Evolutionary conservation across 2,797 vertebrate species (phyloP).

Genomic region (Phrynocephalus forsythii): DNA sequence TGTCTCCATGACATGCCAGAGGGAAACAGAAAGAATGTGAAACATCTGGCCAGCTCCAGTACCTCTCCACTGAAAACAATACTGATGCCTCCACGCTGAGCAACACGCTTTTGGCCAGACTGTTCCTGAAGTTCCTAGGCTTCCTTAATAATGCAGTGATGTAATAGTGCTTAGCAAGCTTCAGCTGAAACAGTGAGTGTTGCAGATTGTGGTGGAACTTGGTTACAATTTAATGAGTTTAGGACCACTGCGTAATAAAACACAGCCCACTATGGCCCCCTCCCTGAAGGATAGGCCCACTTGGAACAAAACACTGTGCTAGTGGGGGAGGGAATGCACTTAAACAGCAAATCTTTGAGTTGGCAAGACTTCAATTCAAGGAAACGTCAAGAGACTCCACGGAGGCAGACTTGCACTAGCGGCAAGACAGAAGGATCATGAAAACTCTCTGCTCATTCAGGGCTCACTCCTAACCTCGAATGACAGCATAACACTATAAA

Average conservation of each 20-base stretch:
- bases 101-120: not conserved
- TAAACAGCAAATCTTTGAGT: not conserved
- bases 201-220: not conserved
- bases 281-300: not conserved
- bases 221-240: not conserved
- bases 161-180: not conserved
- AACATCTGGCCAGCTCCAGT: conserved; percentile 11
- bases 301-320: not conserved
- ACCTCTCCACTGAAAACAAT: not conserved
- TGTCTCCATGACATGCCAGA: not conserved
- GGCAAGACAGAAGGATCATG: not conserved
- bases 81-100: not conserved
- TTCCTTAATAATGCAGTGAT: not conserved
- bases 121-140: not conserved
- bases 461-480: not conserved
- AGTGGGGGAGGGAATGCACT: not conserved
- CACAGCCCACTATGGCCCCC: not conserved
- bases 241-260: not conserved
- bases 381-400: not conserved
- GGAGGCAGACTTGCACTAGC: not conserved
- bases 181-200: not conserved
- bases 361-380: not conserved
- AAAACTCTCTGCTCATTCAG: not conserved
- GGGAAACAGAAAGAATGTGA: conserved; percentile 1
- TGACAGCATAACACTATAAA: not conserved